Evolutionary conservation across 1,140 invertebrate species (phyloP).

Genomic region (Nasonia longicornis): DNA sequence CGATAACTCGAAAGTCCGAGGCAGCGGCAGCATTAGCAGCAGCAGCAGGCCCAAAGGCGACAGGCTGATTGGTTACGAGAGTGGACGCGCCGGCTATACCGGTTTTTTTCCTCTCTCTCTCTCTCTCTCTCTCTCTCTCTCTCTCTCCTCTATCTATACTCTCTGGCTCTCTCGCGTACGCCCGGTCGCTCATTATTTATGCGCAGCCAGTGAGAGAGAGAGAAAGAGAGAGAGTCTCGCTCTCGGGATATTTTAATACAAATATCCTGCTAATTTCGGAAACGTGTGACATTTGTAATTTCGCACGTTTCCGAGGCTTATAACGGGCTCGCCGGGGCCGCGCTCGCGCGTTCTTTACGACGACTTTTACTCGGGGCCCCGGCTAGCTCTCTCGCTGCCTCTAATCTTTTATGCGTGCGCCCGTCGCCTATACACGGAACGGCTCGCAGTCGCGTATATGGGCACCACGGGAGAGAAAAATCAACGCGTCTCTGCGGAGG

Average conservation of each 20-base stretch:
- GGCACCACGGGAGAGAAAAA: too few relatives aligned
- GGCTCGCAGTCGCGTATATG: background rate
- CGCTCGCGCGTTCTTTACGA: slow-evolving; percentile 5
- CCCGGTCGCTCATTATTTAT: slow-evolving; percentile 18
- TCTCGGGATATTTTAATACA: slow-evolving; percentile 30
- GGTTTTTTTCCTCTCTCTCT: slow-evolving; percentile 32
- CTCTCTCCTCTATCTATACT: background rate
- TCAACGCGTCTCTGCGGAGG: too few relatives aligned
- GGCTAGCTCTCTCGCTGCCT: background rate
- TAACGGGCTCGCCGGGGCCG: background rate
- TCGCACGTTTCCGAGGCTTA: background rate
- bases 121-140: background rate
- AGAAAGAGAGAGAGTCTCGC: background rate
- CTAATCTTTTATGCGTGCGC: slow-evolving; percentile 2
- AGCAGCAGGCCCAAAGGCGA: slow-evolving; percentile 31
- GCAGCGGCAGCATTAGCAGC: background rate
- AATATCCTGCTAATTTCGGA: slow-evolving; percentile 35
- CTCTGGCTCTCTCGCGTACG: background rate
- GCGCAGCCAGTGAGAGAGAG: background rate
- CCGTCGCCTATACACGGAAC: background rate
- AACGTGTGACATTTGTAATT: slow-evolving; percentile 37
- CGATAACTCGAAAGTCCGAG: slow-evolving; percentile 35
- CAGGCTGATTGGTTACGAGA: slow-evolving; percentile 40
- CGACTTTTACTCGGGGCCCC: background rate
- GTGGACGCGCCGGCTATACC: slow-evolving; percentile 10